Evolutionary conservation across 1,140 invertebrate genomes (phyloP).

Genomic region (Trichomalopsis sarcophagae): DNA sequence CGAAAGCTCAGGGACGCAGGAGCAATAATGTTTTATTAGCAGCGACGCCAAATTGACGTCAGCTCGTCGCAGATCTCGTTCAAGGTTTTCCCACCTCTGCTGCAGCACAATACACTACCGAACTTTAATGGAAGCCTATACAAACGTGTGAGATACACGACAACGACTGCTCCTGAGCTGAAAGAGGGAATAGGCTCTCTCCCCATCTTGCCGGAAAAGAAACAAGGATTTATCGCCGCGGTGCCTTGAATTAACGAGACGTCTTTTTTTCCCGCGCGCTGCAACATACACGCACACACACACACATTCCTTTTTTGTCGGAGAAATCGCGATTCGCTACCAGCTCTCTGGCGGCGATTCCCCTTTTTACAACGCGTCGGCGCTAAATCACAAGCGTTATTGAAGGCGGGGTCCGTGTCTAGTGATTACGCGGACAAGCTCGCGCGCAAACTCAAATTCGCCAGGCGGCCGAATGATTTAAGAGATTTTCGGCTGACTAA

Average conservation of each 20-base stretch:
- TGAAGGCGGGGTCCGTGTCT: constrained; percentile 6
- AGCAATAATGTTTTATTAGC: not conserved
- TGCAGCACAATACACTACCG: too few species aligned
- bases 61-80: too few species aligned
- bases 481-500: constrained; percentile 31
- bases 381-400: constrained; percentile 26
- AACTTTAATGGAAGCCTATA: not conserved
- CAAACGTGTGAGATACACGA: too few species aligned
- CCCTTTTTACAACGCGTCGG: not conserved
- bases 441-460: not conserved
- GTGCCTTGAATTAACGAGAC: constrained; percentile 23
- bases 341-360: not conserved
- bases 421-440: constrained; percentile 22
- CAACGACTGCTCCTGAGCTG: not conserved
- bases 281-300: too few species aligned
- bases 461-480: constrained; percentile 16
- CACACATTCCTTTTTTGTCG: not conserved
- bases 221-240: constrained; percentile 26
- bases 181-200: not conserved
- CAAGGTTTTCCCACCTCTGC: too few species aligned
- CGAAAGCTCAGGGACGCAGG: not conserved
- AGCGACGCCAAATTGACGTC: too few species aligned
- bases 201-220: not conserved
- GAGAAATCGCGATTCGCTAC: not conserved
- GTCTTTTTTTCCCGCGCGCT: not conserved